Conservation (phyloP, 1,140 invertebrate species). For the Panagrolaimus sp. region DNA sequence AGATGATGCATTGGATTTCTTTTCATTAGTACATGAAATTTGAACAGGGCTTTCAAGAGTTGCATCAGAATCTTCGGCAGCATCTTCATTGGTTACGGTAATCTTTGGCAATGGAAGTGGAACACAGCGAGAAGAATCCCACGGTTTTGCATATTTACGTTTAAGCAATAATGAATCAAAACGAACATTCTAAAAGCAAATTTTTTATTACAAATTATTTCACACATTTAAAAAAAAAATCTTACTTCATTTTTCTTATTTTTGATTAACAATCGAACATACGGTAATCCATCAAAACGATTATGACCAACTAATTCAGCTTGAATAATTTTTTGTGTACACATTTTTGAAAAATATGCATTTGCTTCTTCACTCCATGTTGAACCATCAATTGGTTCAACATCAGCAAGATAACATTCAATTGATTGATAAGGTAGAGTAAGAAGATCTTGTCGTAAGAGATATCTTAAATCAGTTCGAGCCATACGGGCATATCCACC, state of each 20-base stretch:
- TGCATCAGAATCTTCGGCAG: background rate
- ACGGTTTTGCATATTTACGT: constrained; percentile 33
- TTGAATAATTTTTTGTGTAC: constrained; percentile 42
- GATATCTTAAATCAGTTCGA: constrained; percentile 67
- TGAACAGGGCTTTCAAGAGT: background rate
- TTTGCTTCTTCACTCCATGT: constrained; percentile 46
- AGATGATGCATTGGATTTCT: background rate
- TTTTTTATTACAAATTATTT: background rate
- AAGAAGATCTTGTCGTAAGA: constrained; percentile 66
- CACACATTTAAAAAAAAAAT: background rate
- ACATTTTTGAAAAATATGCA: constrained; percentile 41
- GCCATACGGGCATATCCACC: constrained; percentile 80
- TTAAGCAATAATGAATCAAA: constrained; percentile 44
- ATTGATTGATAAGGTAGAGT: constrained; percentile 90
- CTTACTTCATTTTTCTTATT: constrained; percentile 48
- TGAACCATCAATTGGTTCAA: constrained; percentile 73
- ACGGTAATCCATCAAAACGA: constrained; percentile 9
- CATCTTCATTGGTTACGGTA: constrained; percentile 7
- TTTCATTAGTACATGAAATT: background rate
- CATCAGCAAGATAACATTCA: constrained; percentile 82
- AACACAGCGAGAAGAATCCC: constrained; percentile 29
- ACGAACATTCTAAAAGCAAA: constrained; percentile 39
- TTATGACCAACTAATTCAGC: constrained; percentile 42
- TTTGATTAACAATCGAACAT: constrained; percentile 34
- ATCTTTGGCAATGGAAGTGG: constrained; percentile 6